Evolutionary conservation across 2,797 vertebrate genomes (phyloP), one percentile per base, ranked within the genome.

Genomic region (Melanogrammus aeglefinus): DNA sequence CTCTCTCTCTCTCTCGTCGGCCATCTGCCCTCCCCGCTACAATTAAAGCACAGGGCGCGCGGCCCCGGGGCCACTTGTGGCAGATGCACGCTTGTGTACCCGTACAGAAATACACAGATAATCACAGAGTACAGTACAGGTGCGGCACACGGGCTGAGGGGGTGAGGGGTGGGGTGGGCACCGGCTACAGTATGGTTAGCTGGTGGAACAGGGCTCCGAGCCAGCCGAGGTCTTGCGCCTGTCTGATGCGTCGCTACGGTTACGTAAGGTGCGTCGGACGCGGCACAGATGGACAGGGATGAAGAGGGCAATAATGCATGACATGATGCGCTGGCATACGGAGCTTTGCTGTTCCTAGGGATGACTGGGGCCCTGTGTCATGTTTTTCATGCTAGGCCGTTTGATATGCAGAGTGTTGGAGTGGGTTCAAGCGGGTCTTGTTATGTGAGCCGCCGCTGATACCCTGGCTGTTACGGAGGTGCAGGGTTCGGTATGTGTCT

Each of bases 1-100:
- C 7, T 93, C 91, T 94, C 94, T 93, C 91, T 94, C 94, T 94
- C 94, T 93, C 91, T 94, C 94, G 93, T 94, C 79, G 86, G 78
- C 95, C 95, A 93, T 95, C 94, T 96, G 94, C 88, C 85, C 6
- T 75, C 82, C 85, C 81, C 80, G 88, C 87, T 90, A 86, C 86
- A 93, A 92, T 89, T 92, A 93, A 94, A 88, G 84, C 86, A 84
- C 86, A 87, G 38, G 38, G 7, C 38, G 38, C 38, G 9, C 87
- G 94, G 93, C 89, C 86, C 12, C 41, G 41, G 89, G 93, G 93
- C 84, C 92, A 86, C 84, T 90, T 2, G 80, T 80, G 92, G 82
- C 89, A 91, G 88, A 81, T 88, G 91, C 80, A 39, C 5, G 47
- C 18, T 18, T 5, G 89, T 89, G 92, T 92, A 93, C 91, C 92